phyloP scores from a whole-genome alignment of 2,797 vertebrate genomes.

The Austrolebias charrua region DNA sequence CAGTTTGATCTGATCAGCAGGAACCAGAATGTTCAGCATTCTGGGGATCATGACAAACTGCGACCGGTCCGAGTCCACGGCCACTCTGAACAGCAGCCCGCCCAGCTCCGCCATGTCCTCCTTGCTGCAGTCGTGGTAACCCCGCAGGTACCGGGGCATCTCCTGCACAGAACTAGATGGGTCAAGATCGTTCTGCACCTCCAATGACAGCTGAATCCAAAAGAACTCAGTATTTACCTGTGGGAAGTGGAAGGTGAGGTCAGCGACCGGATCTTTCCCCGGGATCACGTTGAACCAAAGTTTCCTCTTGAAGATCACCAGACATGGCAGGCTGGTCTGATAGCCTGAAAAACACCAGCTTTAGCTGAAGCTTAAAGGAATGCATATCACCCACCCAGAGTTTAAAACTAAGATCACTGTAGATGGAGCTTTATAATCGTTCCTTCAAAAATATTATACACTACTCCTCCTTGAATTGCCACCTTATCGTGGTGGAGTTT shows the following conservation, averaged over 20 bases:
- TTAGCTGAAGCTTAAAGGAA: neutral
- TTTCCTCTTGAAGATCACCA: constrained; percentile 92
- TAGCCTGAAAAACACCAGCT: constrained; percentile 63
- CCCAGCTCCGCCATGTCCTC: constrained; percentile 86
- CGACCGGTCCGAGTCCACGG: constrained; percentile 80
- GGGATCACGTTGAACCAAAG: constrained; percentile 91
- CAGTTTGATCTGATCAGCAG: constrained; percentile 82
- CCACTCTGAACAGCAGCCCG: constrained; percentile 86
- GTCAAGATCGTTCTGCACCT: neutral
- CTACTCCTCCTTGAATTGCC: too few species aligned
- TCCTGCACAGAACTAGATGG: constrained; percentile 76
- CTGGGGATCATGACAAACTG: constrained; percentile 86
- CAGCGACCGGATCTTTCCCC: constrained; percentile 87
- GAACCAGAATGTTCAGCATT: constrained; percentile 87
- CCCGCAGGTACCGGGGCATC: constrained; percentile 88
- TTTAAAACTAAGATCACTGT: too few species aligned
- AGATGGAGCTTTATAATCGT: too few species aligned
- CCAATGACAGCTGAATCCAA: neutral
- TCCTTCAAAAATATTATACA: too few species aligned
- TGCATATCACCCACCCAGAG: too few species aligned
- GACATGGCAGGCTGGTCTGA: constrained; percentile 65
- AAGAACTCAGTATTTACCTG: constrained; percentile 76
- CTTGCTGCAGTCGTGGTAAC: constrained; percentile 85
- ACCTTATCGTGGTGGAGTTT: too few species aligned
- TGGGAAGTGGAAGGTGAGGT: constrained; percentile 92